Conservation (phyloP, 2,888 invertebrate genomes). For the Thecophora atra region DNA sequence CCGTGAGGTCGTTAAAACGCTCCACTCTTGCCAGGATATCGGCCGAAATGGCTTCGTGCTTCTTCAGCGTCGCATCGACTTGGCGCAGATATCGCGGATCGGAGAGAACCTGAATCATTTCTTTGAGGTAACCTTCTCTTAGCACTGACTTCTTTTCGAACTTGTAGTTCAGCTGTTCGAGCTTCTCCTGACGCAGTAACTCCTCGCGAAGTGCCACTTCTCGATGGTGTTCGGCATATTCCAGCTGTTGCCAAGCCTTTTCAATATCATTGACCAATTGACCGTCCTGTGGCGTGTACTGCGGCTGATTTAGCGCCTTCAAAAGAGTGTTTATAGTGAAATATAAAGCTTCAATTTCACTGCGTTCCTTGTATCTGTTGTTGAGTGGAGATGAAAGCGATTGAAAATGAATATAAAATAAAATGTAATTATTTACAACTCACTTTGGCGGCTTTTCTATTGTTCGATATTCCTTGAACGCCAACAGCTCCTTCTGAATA, state of each 20-base stretch:
- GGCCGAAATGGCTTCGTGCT: conserved; percentile 97
- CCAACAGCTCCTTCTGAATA: conserved; percentile 87
- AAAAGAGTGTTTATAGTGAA: conserved; percentile 96
- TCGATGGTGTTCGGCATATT: conserved; percentile 91
- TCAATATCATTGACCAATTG: conserved; percentile 95
- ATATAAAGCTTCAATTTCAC: conserved; percentile 95
- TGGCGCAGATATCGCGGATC: conserved; percentile 91
- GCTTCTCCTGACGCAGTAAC: conserved; percentile 86
- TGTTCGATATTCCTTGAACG: conserved; percentile 95
- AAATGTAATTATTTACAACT: conserved; percentile 55
- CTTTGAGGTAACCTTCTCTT: conserved; percentile 93
- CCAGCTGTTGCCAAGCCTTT: conserved; percentile 90
- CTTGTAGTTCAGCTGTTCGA: conserved; percentile 94
- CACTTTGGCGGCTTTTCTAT: conserved; percentile 97
- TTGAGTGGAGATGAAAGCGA: not conserved
- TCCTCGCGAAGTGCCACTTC: conserved; percentile 94
- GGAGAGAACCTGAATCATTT: conserved; percentile 95
- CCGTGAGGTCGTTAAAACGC: conserved; percentile 90
- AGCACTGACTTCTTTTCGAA: conserved; percentile 95
- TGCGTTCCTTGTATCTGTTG: conserved; percentile 87
- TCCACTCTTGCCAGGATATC: conserved; percentile 94
- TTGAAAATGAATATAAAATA: not conserved
- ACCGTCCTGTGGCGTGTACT: conserved; percentile 87
- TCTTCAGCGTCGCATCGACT: conserved; percentile 97
- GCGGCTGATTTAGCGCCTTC: conserved; percentile 91